phyloP scores from a whole-genome alignment of 2,113 vertebrate species.

The Herpetotheres cachinnans region DNA sequence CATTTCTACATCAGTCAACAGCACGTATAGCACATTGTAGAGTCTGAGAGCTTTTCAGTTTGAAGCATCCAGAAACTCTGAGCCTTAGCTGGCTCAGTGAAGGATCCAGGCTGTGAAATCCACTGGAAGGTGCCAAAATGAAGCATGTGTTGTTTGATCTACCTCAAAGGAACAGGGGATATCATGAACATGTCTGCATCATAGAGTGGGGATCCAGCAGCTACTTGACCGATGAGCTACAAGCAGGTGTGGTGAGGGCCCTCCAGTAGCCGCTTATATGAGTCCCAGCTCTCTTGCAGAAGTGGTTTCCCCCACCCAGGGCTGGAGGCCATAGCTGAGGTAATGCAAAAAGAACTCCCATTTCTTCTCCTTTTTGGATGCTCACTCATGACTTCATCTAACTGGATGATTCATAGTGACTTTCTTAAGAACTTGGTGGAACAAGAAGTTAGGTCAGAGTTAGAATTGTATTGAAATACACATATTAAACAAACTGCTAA shows the following conservation, averaged over 20 bases:
- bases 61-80: not conserved
- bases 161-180: not conserved
- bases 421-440: not conserved
- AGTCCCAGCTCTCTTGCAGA: not conserved
- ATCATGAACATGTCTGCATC: not conserved
- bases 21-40: not conserved
- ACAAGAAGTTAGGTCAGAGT: not conserved
- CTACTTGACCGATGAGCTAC: not conserved
- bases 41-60: not conserved
- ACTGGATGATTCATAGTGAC: not conserved
- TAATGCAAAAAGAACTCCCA: not conserved
- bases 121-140: not conserved
- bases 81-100: not conserved
- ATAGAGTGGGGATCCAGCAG: not conserved
- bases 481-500: not conserved
- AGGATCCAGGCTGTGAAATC: not conserved
- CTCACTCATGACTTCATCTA: not conserved
- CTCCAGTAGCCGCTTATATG: not conserved
- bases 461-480: not conserved
- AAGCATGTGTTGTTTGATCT: not conserved
- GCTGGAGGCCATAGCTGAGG: not conserved
- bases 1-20: not conserved
- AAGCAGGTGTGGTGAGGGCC: not conserved
- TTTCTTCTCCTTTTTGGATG: not conserved
- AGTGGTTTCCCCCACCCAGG: not conserved